phyloP scores from a whole-genome alignment of 2,888 invertebrate genomes.

The Villa cingulata region DNA sequence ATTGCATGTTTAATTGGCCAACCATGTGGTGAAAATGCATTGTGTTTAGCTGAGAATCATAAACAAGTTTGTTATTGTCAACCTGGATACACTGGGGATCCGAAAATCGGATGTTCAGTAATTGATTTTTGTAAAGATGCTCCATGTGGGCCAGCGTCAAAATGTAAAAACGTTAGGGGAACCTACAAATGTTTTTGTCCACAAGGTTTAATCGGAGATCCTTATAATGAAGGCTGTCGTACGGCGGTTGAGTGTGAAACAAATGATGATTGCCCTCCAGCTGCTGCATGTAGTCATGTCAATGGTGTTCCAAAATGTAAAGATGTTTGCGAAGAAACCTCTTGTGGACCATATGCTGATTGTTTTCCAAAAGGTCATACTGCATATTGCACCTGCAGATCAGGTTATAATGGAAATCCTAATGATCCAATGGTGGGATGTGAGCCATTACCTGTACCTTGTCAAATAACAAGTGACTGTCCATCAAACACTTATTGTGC shows the following conservation, averaged over 20 bases:
- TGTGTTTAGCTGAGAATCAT: constrained; percentile 75
- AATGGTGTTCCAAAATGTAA: constrained; percentile 67
- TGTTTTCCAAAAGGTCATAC: constrained; percentile 63
- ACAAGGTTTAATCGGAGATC: constrained; percentile 66
- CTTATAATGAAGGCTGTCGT: constrained; percentile 69
- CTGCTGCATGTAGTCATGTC: constrained; percentile 59
- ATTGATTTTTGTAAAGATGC: constrained; percentile 66
- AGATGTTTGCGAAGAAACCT: constrained; percentile 63
- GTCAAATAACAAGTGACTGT: constrained; percentile 59
- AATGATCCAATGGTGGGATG: constrained; percentile 57
- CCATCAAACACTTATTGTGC: constrained; percentile 68
- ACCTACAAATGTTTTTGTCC: constrained; percentile 70
- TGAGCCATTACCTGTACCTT: constrained; percentile 57
- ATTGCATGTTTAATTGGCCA: constrained; percentile 73
- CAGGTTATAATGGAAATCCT: constrained; percentile 66
- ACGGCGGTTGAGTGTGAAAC: constrained; percentile 67
- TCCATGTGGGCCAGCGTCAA: constrained; percentile 68
- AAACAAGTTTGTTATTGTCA: constrained; percentile 69
- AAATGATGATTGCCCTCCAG: constrained; percentile 66
- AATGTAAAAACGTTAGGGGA: constrained; percentile 67
- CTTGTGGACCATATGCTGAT: constrained; percentile 73
- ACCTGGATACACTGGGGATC: constrained; percentile 75
- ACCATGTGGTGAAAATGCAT: constrained; percentile 70
- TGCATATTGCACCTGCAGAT: constrained; percentile 63
- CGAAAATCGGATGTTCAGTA: constrained; percentile 52